A percentile compares a stretch with the other conserved stretches of the same genome.
Conservation (phyloP, 2,113 vertebrate genomes). For the Casuarius casuarius region DNA sequence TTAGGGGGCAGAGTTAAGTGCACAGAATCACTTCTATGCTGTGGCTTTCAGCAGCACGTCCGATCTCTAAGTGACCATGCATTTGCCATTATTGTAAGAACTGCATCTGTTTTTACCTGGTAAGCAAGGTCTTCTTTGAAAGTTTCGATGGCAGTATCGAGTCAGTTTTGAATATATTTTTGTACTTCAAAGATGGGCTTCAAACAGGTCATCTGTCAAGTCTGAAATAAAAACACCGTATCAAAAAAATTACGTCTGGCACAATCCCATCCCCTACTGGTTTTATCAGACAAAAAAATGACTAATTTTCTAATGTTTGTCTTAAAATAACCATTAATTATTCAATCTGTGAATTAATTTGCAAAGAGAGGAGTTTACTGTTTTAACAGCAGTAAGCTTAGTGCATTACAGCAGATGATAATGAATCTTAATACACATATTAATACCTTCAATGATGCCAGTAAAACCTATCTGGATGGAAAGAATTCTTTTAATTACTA, state of each 20-base stretch:
- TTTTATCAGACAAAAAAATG: background rate
- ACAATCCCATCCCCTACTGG: background rate
- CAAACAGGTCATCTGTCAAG: conserved; percentile 55
- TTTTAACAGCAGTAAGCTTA: no score
- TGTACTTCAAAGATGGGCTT: conserved; percentile 61
- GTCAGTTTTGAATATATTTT: conserved; percentile 74
- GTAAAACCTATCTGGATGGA: background rate
- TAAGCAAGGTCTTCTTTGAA: conserved; percentile 68
- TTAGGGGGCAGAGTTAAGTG: no score
- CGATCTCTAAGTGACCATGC: no score
- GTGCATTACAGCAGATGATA: no score
- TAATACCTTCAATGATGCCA: background rate
- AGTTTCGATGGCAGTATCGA: conserved; percentile 58
- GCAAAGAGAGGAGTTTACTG: no score
- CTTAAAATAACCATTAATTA: background rate
- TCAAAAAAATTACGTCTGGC: background rate
- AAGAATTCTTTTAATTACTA: background rate
- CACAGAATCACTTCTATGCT: background rate
- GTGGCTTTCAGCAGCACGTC: background rate
- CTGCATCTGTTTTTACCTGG: conserved; percentile 45
- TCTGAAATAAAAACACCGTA: conserved; percentile 22
- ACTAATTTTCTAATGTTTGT: background rate
- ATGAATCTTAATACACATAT: background rate
- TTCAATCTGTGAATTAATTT: background rate
- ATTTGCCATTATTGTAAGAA: background rate